Conservation (phyloP, 92 coral and sea anemone genomes). For the Anthopleura xanthogrammica region DNA sequence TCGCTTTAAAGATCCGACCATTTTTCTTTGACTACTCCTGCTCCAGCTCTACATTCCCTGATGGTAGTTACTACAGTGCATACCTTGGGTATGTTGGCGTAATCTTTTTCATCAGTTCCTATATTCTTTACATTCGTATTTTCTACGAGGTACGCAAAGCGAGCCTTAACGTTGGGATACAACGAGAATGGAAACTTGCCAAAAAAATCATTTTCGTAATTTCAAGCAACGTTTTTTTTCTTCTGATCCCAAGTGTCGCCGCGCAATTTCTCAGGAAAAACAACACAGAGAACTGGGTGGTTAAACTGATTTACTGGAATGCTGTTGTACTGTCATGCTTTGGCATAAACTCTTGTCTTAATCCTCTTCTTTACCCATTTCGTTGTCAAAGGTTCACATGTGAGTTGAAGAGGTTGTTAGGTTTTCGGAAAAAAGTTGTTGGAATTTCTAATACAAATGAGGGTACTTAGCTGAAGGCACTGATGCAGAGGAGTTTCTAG, state of each 20-base stretch:
- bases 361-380: constrained; percentile 38
- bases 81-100: neutral
- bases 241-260: constrained; percentile 20
- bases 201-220: constrained; percentile 28
- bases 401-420: neutral
- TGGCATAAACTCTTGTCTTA: constrained; percentile 30
- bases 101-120: constrained; percentile 1
- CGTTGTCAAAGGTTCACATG: constrained; percentile 15
- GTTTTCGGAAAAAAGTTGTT: neutral
- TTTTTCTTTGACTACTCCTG: neutral
- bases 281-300: neutral
- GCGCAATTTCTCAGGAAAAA: neutral
- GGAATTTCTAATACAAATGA: neutral
- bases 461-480: too few relatives aligned
- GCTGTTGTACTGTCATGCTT: constrained; percentile 27
- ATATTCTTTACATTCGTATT: constrained; percentile 28
- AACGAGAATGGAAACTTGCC: constrained; percentile 29
- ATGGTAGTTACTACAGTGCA: neutral
- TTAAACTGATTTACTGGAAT: constrained; percentile 11
- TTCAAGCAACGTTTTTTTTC: constrained; percentile 22
- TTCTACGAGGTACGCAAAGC: constrained; percentile 16
- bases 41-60: neutral
- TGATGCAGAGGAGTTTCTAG: too few relatives aligned
- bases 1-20: neutral
- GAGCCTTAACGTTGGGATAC: constrained; percentile 14